phyloP scores from a whole-genome alignment of 1,140 invertebrate genomes.

The Trinorchestia longiramus region DNA sequence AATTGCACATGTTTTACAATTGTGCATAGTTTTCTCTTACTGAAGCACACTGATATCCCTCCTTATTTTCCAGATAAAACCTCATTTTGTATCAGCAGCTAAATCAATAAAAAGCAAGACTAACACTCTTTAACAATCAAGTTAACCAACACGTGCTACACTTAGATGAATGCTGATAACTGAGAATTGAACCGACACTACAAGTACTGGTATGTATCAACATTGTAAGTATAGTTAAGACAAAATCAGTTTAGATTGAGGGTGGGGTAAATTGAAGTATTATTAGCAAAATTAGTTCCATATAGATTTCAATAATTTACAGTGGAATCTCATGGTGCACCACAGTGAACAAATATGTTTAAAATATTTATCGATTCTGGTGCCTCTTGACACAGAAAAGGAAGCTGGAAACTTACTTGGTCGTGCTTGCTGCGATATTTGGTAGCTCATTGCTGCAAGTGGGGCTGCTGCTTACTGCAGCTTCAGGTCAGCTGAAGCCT shows the following conservation, averaged over 20 bases:
- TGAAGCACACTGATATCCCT: too few species aligned
- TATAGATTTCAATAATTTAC: too few species aligned
- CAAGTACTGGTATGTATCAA: not conserved
- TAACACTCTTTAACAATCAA: too few species aligned
- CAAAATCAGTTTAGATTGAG: not conserved
- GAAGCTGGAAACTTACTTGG: conserved; percentile 77
- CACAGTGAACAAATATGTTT: not conserved
- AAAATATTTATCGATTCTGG: not conserved
- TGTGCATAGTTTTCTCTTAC: too few species aligned
- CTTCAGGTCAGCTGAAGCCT: not conserved
- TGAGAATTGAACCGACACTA: not conserved
- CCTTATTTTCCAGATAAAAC: too few species aligned
- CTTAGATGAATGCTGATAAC: not conserved
- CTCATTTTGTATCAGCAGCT: too few species aligned
- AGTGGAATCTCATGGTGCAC: not conserved
- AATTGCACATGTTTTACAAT: too few species aligned
- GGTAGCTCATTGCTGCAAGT: conserved; percentile 79
- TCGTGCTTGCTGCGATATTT: conserved; percentile 81
- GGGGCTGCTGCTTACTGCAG: not conserved
- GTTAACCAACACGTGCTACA: too few species aligned
- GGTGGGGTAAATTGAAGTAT: not conserved
- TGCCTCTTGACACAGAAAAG: not conserved
- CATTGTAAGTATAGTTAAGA: not conserved
- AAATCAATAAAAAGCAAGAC: too few species aligned
- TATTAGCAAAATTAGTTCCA: too few species aligned